phyloP scores from a whole-genome alignment of 2,888 invertebrate species.

The Netelia melanura region DNA sequence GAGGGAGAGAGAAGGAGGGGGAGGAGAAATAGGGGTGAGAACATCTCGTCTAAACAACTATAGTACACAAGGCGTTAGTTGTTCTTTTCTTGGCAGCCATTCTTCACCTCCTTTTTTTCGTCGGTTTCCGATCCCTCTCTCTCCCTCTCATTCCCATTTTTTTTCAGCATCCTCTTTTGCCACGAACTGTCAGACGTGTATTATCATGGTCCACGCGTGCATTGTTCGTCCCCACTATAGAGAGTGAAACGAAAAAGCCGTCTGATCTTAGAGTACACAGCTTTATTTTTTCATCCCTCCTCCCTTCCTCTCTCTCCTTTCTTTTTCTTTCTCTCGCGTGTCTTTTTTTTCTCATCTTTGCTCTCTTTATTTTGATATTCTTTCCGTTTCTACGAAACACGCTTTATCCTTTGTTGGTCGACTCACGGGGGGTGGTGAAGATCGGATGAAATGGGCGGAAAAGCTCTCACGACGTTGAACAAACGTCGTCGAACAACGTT shows the following conservation, averaged over 20 bases:
- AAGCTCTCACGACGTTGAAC: conserved; percentile 40
- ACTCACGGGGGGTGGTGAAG: not conserved
- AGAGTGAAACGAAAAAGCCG: not conserved
- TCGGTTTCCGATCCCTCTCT: not conserved
- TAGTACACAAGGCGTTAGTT: conserved; percentile 25
- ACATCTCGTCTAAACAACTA: conserved; percentile 32
- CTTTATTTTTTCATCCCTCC: not conserved
- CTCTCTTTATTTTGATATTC: conserved; percentile 46
- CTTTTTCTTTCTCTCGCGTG: not conserved
- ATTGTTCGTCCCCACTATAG: conserved; percentile 23
- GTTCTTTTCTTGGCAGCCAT: conserved; percentile 23
- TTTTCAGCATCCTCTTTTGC: conserved; percentile 1
- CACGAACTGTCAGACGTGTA: conserved; percentile 30
- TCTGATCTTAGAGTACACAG: conserved; percentile 5
- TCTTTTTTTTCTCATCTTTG: not conserved
- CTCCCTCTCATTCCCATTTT: conserved; percentile 2
- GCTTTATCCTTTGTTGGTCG: conserved; percentile 40
- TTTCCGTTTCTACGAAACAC: conserved; percentile 32
- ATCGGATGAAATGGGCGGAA: conserved; percentile 1
- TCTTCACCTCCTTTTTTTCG: conserved; percentile 41
- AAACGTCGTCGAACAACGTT: conserved; percentile 24
- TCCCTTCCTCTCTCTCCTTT: not conserved
- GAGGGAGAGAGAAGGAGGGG: not conserved
- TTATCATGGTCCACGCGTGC: conserved; percentile 29
- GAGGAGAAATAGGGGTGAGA: not conserved